Percentiles rank a stretch among this genome's conserved stretches.
Conservation (phyloP, 1,140 invertebrate genomes). For the Cydia strobilella region DNA sequence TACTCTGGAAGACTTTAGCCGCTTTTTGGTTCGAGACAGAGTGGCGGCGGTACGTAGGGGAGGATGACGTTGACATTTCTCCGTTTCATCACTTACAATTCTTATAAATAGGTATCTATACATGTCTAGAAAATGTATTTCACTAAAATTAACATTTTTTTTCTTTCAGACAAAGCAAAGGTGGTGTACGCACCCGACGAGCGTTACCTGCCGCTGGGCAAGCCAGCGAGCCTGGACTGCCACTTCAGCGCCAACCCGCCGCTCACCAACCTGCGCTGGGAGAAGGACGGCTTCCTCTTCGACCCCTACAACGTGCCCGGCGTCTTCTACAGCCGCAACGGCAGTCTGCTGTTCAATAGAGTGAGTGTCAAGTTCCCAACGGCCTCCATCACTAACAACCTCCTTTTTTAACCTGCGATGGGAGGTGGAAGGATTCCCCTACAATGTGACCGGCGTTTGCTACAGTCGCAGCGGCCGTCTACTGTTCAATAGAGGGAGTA, state of each 20-base stretch:
- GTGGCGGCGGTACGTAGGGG: too few species aligned
- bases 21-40: too few species aligned
- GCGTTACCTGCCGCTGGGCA: conserved; percentile 93
- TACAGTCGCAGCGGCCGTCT: too few species aligned
- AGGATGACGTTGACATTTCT: neutral
- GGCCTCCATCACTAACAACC: neutral
- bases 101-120: too few species aligned
- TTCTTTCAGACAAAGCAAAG: conserved; percentile 91
- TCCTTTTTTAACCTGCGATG: too few species aligned
- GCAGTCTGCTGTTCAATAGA: conserved; percentile 91
- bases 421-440: too few species aligned
- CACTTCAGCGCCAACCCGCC: conserved; percentile 96
- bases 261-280: conserved; percentile 95
- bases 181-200: conserved; percentile 93
- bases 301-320: conserved; percentile 94
- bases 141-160: neutral
- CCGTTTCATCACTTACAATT: neutral
- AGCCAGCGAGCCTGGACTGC: conserved; percentile 94
- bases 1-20: too few species aligned
- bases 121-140: neutral
- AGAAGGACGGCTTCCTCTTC: conserved; percentile 95
- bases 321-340: conserved; percentile 92
- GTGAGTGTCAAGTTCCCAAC: conserved; percentile 46
- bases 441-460: too few species aligned
- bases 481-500: too few species aligned